These are phyloP conservation scores for Hiodon tergisus DNA, from an alignment of 2,113 vertebrate genomes.

Conservation along the genomic window DNA sequence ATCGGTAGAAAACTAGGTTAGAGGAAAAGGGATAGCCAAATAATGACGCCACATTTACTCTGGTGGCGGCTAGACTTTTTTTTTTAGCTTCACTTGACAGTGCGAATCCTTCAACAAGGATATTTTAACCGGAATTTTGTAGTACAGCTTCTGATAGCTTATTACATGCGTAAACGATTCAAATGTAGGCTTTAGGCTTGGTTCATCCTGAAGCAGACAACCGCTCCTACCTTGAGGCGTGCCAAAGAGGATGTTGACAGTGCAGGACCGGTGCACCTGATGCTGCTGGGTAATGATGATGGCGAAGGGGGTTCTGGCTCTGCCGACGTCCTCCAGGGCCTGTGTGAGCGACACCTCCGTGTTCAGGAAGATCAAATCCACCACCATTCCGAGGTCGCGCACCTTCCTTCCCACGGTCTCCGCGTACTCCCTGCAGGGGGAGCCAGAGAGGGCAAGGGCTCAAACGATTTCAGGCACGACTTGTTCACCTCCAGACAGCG, in stretches of 20 bases:
- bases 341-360: slow-evolving; percentile 92
- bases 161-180: too few relatives aligned
- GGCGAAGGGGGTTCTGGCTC: slow-evolving; percentile 89
- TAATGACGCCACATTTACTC: too few relatives aligned
- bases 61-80: too few relatives aligned
- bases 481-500: neutral
- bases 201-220: too few relatives aligned
- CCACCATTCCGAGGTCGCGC: slow-evolving; percentile 92
- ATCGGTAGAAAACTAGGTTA: neutral
- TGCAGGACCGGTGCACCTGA: slow-evolving; percentile 94
- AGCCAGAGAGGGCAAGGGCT: neutral
- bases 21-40: neutral
- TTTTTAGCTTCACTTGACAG: too few relatives aligned
- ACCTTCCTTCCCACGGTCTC: slow-evolving; percentile 95
- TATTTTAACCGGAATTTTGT: too few relatives aligned
- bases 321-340: slow-evolving; percentile 92
- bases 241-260: slow-evolving; percentile 95
- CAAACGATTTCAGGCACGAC: neutral
- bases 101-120: too few relatives aligned
- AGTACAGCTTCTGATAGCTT: too few relatives aligned
- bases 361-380: slow-evolving; percentile 98
- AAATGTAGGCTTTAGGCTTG: too few relatives aligned
- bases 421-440: slow-evolving; percentile 79
- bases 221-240: slow-evolving; percentile 84
- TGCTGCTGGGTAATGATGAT: slow-evolving; percentile 98